These are phyloP conservation scores for Numenius arquata DNA, from an alignment of 2,113 vertebrate species.

Conservation along the genomic window DNA sequence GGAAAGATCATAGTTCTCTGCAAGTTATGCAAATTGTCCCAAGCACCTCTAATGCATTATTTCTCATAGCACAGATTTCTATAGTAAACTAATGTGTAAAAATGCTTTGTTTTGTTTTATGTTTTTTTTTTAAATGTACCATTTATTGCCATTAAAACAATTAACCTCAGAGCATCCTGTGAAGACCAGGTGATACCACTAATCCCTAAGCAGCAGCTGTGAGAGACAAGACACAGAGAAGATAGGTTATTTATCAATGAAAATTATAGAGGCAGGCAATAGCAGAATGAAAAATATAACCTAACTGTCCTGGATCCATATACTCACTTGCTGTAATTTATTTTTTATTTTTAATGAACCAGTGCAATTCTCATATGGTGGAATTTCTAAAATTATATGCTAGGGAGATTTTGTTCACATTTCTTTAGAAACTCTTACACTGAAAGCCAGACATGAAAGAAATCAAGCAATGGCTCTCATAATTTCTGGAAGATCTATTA, in stretches of 20 bases:
- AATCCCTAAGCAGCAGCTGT: not conserved
- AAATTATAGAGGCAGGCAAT: not conserved
- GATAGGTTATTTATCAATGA: not conserved
- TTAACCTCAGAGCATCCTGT: not conserved
- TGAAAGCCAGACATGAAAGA: not conserved
- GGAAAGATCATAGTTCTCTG: not conserved
- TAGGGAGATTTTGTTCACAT: not conserved
- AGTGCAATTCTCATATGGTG: not conserved
- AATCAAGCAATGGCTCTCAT: not conserved
- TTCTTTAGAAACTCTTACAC: not conserved
- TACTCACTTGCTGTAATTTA: not conserved
- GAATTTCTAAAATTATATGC: not conserved
- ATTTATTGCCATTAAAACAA: not conserved
- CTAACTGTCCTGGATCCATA: not conserved
- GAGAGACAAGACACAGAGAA: not conserved
- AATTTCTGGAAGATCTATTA: not conserved
- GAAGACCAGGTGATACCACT: not conserved
- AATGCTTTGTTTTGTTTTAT: not conserved
- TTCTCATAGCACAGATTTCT: not conserved
- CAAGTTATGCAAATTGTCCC: not conserved
- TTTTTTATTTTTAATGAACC: not conserved
- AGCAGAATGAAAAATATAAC: not conserved
- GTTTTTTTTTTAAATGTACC: not conserved
- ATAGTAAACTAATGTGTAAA: not conserved
- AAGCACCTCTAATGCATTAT: not conserved